Base-by-base conservation (phyloP, 2,113 vertebrate genomes). In the Etheostoma cragini region DNA sequence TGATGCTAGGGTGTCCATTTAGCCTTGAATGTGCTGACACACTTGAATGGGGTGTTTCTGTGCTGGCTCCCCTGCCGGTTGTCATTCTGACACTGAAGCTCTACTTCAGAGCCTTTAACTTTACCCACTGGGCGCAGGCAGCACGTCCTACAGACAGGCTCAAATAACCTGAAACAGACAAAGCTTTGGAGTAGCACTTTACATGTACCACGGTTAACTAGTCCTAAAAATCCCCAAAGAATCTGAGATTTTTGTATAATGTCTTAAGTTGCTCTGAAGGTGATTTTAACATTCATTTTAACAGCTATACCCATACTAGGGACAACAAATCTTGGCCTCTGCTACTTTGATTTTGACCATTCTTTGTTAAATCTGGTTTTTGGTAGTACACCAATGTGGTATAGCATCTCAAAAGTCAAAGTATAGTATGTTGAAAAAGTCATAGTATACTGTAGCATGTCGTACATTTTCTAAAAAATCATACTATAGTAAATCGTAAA, bases 1-100 rank as follows among this genome's bases (percentile, higher is more conserved):
- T 22, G 78, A 57, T 88, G 76, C 82, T 86, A 89, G 80, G 21
- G 70, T 83, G 54, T 62, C 78, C 66, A 76, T 90, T 90, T 90
- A 75, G 69, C 2, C 0, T 57, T 68, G 80, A 72, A 81, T 83
- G 73, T 45, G n/a, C 86, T 77, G 83, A 82, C 73, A 71, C 69
- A 73, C 50, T 87, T 8, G 8, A 72, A 46, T 75, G 82, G 47
- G 72, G 73, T 79, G 79, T 76, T 85, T 76, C 85, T 74, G 72
- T 85, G 78, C 50, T 3, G 15, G 76, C 62, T 79, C 45, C 71
- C 72, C 35, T 38, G 82, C 52, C 82, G 65, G 45, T 71, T 21
- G 54, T 83, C 1, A 8, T 75, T 85, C 54, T 63, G 71, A 77
- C 78, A 62, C 47, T 72, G 64, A 84, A 83, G 65, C 22, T 13